These are phyloP conservation scores for Gambusia yucatana DNA, from an alignment of 2,797 vertebrate genomes.

Conservation along the genomic window DNA sequence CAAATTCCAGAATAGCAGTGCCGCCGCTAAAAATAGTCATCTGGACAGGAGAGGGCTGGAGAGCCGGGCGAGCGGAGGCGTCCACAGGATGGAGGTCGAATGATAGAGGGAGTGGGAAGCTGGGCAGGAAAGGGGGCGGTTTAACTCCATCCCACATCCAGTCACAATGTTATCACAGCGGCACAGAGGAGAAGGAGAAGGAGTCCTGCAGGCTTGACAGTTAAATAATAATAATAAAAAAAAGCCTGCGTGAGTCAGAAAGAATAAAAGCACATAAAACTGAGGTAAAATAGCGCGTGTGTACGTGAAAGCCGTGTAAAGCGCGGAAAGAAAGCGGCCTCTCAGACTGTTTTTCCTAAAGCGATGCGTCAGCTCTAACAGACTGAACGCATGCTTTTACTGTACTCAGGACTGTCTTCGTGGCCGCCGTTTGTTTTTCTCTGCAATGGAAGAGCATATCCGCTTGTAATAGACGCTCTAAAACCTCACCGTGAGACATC, in stretches of 20 bases:
- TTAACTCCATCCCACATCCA: constrained; percentile 75
- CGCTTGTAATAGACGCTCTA: constrained; percentile 75
- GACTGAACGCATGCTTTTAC: constrained; percentile 65
- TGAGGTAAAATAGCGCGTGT: constrained; percentile 38
- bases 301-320: constrained; percentile 27
- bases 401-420: constrained; percentile 69
- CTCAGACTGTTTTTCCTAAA: constrained; percentile 66
- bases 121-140: constrained; percentile 65
- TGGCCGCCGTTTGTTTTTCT: constrained; percentile 76
- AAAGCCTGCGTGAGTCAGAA: constrained; percentile 39
- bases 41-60: constrained; percentile 72
- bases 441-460: constrained; percentile 72
- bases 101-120: constrained; percentile 65
- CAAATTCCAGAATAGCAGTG: constrained; percentile 94
- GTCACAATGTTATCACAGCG: constrained; percentile 82
- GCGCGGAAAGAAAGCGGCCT: constrained; percentile 45
- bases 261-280: constrained; percentile 37
- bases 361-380: constrained; percentile 70
- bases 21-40: constrained; percentile 84
- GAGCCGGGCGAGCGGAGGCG: constrained; percentile 49
- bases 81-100: constrained; percentile 61
- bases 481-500: constrained; percentile 73
- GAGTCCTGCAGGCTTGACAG: constrained; percentile 66
- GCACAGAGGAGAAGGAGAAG: constrained; percentile 62
- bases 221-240: constrained; percentile 17